phyloP scores from a whole-genome alignment of 2,888 invertebrate genomes.

The Apotomis betuletana region DNA sequence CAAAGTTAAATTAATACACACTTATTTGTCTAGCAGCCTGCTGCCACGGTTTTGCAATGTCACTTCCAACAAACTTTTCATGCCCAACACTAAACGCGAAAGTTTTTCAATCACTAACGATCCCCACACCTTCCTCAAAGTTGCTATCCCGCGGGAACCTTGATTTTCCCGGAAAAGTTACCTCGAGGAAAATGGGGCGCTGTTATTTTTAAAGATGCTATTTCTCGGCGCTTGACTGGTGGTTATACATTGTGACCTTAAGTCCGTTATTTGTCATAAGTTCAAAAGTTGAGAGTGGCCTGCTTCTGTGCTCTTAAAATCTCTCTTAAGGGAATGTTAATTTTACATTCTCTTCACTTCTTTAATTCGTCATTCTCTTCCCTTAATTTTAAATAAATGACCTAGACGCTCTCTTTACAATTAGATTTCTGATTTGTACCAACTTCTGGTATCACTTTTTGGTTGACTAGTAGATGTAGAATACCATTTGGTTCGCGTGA shows the following conservation, averaged over 20 bases:
- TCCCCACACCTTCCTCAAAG: conserved; percentile 13
- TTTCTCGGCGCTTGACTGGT: conserved; percentile 6
- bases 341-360: too few relatives aligned
- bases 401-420: too few relatives aligned
- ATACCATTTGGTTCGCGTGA: too few relatives aligned
- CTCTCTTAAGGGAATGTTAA: too few relatives aligned
- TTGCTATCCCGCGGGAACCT: conserved; percentile 12
- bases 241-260: conserved; percentile 22
- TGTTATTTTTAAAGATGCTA: conserved; percentile 25
- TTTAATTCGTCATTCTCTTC: too few relatives aligned
- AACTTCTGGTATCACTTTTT: too few relatives aligned
- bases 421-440: too few relatives aligned
- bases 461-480: too few relatives aligned
- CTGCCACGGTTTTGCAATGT: not conserved
- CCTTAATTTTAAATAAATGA: too few relatives aligned
- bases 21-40: too few relatives aligned
- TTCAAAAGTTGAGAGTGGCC: not conserved
- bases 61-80: not conserved
- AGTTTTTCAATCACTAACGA: conserved; percentile 32
- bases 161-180: conserved; percentile 22
- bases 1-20: too few relatives aligned
- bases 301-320: not conserved
- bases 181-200: conserved; percentile 11
- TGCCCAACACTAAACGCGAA: conserved; percentile 24
- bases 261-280: conserved; percentile 6